phyloP scores from a whole-genome alignment of 2,797 vertebrate species.

The Prionace glauca region DNA sequence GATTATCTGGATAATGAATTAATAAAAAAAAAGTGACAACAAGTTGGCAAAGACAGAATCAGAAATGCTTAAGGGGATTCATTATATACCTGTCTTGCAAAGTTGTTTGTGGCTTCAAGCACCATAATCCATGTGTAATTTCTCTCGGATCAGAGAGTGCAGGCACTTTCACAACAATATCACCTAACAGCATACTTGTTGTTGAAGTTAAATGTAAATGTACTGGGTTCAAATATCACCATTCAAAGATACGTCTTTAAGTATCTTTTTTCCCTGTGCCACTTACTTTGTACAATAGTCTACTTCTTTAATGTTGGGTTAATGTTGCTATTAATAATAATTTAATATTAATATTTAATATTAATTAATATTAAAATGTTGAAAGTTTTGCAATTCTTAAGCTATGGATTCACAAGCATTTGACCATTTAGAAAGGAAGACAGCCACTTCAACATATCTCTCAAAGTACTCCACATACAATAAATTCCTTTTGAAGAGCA shows the following conservation, averaged over 20 bases:
- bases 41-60: neutral
- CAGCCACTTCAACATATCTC: neutral
- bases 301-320: neutral
- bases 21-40: constrained; percentile 66
- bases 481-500: neutral
- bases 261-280: neutral
- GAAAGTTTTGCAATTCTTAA: neutral
- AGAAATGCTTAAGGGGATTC: constrained; percentile 59
- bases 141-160: constrained; percentile 68
- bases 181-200: too few species aligned
- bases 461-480: neutral
- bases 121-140: constrained; percentile 71
- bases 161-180: constrained; percentile 48
- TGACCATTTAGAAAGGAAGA: neutral
- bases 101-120: constrained; percentile 69
- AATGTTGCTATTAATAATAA: neutral
- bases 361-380: too few species aligned
- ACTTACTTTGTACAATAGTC: neutral
- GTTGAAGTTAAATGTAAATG: neutral
- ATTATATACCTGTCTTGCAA: constrained; percentile 73
- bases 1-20: constrained; percentile 55
- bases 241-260: neutral
- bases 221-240: neutral
- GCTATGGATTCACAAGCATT: neutral
- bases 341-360: too few species aligned